Evolutionary conservation across 2,888 invertebrate genomes (phyloP).

Genomic region (Callimorpha dominula): DNA sequence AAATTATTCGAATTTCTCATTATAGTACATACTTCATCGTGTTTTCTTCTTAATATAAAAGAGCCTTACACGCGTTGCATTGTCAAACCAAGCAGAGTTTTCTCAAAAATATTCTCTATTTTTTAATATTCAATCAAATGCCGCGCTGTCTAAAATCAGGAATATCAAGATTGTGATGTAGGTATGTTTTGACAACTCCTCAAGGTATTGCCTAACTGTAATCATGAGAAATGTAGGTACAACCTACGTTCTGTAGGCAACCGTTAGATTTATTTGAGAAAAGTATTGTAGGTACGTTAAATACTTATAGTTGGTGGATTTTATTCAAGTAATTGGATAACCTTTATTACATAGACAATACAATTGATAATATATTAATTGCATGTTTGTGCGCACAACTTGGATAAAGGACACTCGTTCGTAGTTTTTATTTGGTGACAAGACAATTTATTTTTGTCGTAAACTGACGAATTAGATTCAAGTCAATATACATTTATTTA

Average conservation of each 20-base stretch:
- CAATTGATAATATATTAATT: neutral
- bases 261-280: conserved; percentile 15
- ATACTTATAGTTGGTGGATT: neutral
- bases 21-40: no score
- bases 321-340: neutral
- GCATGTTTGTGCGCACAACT: neutral
- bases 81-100: conserved; percentile 5
- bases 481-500: no score
- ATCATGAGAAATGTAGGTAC: conserved; percentile 22
- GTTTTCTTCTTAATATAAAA: neutral
- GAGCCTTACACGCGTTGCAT: no score
- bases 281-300: conserved; percentile 4
- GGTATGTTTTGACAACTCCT: conserved; percentile 31
- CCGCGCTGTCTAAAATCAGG: conserved; percentile 5
- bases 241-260: conserved; percentile 12
- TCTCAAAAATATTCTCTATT: conserved; percentile 10
- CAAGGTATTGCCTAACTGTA: conserved; percentile 30
- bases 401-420: neutral
- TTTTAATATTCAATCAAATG: conserved; percentile 31
- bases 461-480: neutral
- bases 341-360: neutral
- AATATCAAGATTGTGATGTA: conserved; percentile 29
- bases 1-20: no score
- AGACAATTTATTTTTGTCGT: neutral
- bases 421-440: neutral